These are phyloP conservation scores for Apomyelois bistriatella DNA, from an alignment of 2,888 invertebrate species.

Conservation along the genomic window DNA sequence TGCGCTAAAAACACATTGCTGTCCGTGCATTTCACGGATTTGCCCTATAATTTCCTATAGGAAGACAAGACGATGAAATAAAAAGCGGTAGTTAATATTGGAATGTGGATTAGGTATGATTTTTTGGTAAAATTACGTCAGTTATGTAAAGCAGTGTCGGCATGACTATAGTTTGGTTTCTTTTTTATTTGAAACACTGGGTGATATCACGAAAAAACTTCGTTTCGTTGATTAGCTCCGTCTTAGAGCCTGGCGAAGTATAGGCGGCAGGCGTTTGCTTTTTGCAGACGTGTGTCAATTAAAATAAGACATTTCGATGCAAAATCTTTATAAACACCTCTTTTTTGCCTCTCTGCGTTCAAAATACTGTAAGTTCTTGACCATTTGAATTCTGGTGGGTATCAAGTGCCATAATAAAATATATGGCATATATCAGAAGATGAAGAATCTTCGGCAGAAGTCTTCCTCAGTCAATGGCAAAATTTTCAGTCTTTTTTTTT, in stretches of 20 bases:
- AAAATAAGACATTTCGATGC: no score
- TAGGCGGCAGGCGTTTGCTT: no score
- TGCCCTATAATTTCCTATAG: conserved; percentile 46
- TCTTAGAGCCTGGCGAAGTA: conserved; percentile 21
- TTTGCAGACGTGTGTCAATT: no score
- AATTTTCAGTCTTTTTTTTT: conserved; percentile 48
- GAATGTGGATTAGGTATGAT: conserved; percentile 43
- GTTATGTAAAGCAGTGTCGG: conserved; percentile 19
- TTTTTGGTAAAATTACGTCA: conserved; percentile 47
- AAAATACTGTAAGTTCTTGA: no score
- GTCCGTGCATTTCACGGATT: conserved; percentile 23
- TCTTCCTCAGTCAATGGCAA: conserved; percentile 27
- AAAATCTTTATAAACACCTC: no score
- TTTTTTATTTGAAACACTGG: conserved; percentile 29
- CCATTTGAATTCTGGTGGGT: conserved; percentile 28
- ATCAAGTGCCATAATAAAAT: conserved; percentile 21
- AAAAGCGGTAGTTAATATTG: conserved; percentile 39
- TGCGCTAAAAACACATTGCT: conserved; percentile 25
- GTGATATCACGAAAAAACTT: conserved; percentile 33
- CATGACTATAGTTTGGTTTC: conserved; percentile 39
- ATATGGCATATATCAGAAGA: conserved; percentile 34
- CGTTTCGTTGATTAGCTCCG: conserved; percentile 35
- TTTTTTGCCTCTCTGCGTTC: no score
- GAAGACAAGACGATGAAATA: conserved; percentile 53
- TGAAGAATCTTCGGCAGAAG: conserved; percentile 26